Evolutionary conservation across 2,113 vertebrate genomes (phyloP).

Genomic region (Ifrita kowaldi): DNA sequence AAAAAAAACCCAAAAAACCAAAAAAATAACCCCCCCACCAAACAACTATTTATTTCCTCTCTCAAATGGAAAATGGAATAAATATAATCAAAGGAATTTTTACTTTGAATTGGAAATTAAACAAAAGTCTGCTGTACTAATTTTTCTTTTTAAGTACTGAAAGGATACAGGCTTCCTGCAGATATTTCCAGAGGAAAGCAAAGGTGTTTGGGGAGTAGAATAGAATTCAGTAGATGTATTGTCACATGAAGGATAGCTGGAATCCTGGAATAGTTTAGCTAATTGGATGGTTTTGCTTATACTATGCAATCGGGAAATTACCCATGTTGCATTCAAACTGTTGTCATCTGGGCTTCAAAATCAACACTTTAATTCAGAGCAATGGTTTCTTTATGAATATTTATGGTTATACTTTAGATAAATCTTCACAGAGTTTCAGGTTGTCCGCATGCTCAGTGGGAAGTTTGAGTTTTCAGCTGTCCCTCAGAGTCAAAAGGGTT

Average conservation of each 20-base stretch:
- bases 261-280: background rate
- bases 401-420: background rate
- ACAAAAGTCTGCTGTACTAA: background rate
- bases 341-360: background rate
- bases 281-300: background rate
- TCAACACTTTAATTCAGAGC: background rate
- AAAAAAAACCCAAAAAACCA: too few relatives aligned
- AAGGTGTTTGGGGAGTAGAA: background rate
- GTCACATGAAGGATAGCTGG: background rate
- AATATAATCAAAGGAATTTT: background rate
- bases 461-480: background rate
- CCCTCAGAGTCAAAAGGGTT: background rate
- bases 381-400: background rate
- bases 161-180: background rate
- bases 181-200: background rate
- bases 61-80: background rate
- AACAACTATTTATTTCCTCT: background rate
- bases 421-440: background rate
- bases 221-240: background rate
- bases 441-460: rapidly evolving
- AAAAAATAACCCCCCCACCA: too few relatives aligned
- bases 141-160: background rate
- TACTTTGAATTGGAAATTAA: background rate
- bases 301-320: background rate
- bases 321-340: background rate